Evolutionary conservation across 2,888 invertebrate genomes (phyloP), one percentile per base, ranked within the genome.

Genomic region (Habrosyne pyritoides): DNA sequence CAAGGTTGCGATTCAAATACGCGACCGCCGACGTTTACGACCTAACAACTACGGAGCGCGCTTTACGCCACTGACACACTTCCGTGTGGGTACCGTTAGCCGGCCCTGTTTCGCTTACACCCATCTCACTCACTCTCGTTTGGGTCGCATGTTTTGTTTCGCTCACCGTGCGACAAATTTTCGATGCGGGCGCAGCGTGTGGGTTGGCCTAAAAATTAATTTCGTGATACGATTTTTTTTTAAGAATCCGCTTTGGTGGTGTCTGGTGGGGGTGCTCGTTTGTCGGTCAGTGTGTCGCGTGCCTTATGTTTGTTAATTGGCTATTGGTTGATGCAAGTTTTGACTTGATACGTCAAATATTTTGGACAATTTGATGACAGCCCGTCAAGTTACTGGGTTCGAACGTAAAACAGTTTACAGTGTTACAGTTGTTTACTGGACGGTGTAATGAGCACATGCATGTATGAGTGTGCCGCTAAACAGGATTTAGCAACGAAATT

Each of bases 11-110:
- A 81, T 82, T 87, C 69, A 68, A 73, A 67, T 66, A 66, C 59
- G 64, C 63, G 52, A 53, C 46, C 54, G 52, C 53, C 53, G 80
- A 70, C 79, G 76, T 67, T 87, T 91, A 79, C 83, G 83, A 76
- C 88, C 79, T 78, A 75, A 71, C 74, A 73, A 64, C 69, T 70
- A 69, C 74, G 70, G 69, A 71, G 71, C 65, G 53, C 66, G 71
- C 71, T 88, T 87, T 87, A 91, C 89, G 91, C 91, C 83, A 91
- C 89, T 93, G 92, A 93, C 93, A 93, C 84, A 93, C 91, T 91
- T 93, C 91, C 89, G 86, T 81, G 81, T 80, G 83, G 67, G 83
- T 90, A 91, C 93, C 93, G 93, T 93, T 93, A 93, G 81, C 67
- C 86, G 92, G 85, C 91, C 89, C 89, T 83, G 83, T 90, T 90